Evolutionary conservation across 2,797 vertebrate species (phyloP).

Genomic region (Melanotaenia trifasciata): DNA sequence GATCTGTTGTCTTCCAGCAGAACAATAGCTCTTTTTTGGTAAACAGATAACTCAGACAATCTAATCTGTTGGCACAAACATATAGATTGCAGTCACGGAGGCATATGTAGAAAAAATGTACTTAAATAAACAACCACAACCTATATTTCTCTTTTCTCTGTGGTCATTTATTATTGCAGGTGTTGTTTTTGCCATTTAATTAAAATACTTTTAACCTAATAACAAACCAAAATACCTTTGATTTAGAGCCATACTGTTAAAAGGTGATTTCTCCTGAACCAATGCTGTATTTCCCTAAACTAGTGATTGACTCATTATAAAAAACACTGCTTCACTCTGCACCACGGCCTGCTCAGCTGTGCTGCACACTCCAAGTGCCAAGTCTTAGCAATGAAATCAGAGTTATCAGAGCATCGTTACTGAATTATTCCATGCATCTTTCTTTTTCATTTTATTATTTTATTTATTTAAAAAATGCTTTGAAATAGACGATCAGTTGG

Average conservation of each 20-base stretch:
- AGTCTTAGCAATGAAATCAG: not conserved
- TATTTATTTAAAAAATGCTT: too few relatives aligned
- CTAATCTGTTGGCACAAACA: slow-evolving; percentile 25
- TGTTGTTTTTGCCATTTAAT: not conserved
- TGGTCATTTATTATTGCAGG: not conserved
- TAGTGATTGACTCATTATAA: not conserved
- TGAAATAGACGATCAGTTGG: not conserved
- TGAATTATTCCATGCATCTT: not conserved
- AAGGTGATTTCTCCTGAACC: not conserved
- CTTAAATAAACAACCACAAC: not conserved
- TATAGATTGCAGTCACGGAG: slow-evolving; percentile 8
- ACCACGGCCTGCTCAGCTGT: not conserved
- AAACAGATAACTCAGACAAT: slow-evolving; percentile 42
- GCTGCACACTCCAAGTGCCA: not conserved
- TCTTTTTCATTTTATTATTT: not conserved
- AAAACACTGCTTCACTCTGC: not conserved
- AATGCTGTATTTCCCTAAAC: not conserved
- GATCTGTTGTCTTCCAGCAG: slow-evolving; percentile 43
- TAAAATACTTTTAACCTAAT: not conserved
- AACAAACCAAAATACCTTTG: not conserved
- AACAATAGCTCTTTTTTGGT: slow-evolving; percentile 32
- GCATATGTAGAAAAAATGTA: slow-evolving; percentile 4
- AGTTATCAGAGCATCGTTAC: not conserved
- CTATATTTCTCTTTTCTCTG: not conserved
- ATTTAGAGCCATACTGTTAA: not conserved